phyloP scores from a whole-genome alignment of 2,888 invertebrate genomes.

The Eudemis profundana region DNA sequence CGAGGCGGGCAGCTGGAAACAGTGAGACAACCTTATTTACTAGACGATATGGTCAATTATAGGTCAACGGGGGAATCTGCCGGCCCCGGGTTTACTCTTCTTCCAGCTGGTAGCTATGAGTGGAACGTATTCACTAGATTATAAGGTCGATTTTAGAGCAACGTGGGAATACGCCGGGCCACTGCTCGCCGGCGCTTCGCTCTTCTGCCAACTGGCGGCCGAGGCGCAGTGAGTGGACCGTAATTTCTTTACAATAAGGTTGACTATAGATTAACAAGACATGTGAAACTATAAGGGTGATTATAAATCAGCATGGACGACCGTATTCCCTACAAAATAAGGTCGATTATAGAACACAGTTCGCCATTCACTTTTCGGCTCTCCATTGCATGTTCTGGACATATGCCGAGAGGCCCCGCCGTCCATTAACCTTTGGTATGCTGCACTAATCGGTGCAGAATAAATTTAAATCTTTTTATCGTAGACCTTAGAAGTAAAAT shows the following conservation, averaged over 20 bases:
- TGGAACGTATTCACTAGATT: background rate
- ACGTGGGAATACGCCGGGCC: slow-evolving; percentile 91
- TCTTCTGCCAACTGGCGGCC: slow-evolving; percentile 69
- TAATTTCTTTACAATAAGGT: background rate
- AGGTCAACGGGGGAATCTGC: too few species aligned
- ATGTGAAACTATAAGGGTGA: too few species aligned
- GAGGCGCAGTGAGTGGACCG: slow-evolving; percentile 41
- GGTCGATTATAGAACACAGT: too few species aligned
- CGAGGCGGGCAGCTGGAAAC: slow-evolving; percentile 54
- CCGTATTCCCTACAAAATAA: too few species aligned
- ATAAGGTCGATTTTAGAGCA: too few species aligned
- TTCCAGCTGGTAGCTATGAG: slow-evolving; percentile 60
- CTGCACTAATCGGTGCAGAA: too few species aligned
- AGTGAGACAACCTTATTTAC: slow-evolving; percentile 57
- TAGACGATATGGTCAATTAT: slow-evolving; percentile 66
- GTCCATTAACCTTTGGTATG: too few species aligned
- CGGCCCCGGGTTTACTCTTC: slow-evolving; percentile 86
- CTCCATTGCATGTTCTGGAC: too few species aligned
- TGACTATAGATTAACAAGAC: background rate
- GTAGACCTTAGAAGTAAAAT: too few species aligned
- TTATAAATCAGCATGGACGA: background rate
- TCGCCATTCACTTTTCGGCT: too few species aligned
- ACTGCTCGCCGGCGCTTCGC: slow-evolving; percentile 87
- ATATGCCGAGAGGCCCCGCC: too few species aligned
- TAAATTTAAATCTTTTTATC: too few species aligned